Base-by-base conservation (phyloP, 1,140 invertebrate species). In the Brachionus angularis region DNA sequence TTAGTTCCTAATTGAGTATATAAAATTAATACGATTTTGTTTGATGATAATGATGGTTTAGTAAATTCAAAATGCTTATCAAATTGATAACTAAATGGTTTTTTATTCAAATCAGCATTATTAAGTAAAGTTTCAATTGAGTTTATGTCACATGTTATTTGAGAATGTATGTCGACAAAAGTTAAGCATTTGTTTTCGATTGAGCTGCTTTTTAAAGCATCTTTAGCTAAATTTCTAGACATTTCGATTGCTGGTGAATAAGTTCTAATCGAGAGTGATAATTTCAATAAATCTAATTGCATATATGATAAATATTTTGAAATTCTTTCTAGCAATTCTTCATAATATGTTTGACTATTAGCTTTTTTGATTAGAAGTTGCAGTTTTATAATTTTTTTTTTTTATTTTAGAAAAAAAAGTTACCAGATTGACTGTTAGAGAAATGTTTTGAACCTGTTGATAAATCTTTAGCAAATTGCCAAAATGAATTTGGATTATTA, bases 161-260 rank as follows among this genome's bases (percentile, higher is more conserved):
- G 14, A 3, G 46, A 46, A 53, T 70, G 47, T 7, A 70, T 29
- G 36, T 70, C 67, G 16, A 52, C 67, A 53, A 70, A 70, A 18
- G 67, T 70, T 14, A n/a, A 36, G 18, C 67, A 70, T 10, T 34
- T 27, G n/a, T n/a, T n/a, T n/a, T n/a, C n/a, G n/a, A n/a, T 39
- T 42, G 33, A 14, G 36, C 16, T 16, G 62, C 5, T 33, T 33
- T 53, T 50, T 36, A 42, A 5, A 18, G 36, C 29, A 23, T 70
- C 67, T 29, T 70, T 29, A 31, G 47, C 67, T 2, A 70, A n/a
- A 52, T 70, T 70, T 10, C 47, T 23, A 14, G 33, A 52, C 67
- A 70, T 70, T 70, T 70, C 46, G 12, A 70, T 34, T 29, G 46
- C 33, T 36, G 67, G 67, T 21, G 67, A 70, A 53, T 29, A 70